These are phyloP conservation scores for Thalassaphorura encarpata DNA, from an alignment of 1,140 invertebrate genomes.

Conservation along the genomic window DNA sequence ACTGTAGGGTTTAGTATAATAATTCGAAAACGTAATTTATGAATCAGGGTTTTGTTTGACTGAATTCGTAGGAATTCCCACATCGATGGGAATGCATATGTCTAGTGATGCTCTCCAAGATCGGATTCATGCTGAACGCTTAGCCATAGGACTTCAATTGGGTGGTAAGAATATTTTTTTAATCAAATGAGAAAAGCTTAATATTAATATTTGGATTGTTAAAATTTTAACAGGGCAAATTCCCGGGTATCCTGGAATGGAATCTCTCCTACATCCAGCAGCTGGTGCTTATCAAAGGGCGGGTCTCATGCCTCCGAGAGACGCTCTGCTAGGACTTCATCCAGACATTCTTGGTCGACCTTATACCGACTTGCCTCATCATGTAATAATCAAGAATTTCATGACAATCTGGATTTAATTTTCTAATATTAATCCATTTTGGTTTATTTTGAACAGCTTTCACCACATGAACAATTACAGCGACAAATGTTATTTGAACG, in stretches of 20 bases:
- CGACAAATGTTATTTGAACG: slow-evolving; percentile 67
- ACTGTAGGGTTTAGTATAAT: too few species aligned
- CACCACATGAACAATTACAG: slow-evolving; percentile 73
- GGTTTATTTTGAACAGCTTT: slow-evolving; percentile 15
- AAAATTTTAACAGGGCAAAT: slow-evolving; percentile 27
- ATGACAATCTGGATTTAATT: neutral
- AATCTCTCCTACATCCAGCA: slow-evolving; percentile 35
- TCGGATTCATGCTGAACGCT: slow-evolving; percentile 50
- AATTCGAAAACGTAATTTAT: too few species aligned
- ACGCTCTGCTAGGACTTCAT: slow-evolving; percentile 43
- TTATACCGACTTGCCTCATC: slow-evolving; percentile 72
- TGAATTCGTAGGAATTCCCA: slow-evolving; percentile 30
- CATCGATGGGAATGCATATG: slow-evolving; percentile 27
- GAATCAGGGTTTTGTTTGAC: too few species aligned
- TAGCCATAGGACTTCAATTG: slow-evolving; percentile 62
- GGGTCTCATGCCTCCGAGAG: slow-evolving; percentile 42
- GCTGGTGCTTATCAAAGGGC: slow-evolving; percentile 52
- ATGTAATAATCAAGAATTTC: slow-evolving; percentile 41
- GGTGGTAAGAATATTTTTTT: slow-evolving; percentile 46
- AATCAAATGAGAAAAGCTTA: neutral
- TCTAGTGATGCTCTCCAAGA: slow-evolving; percentile 35
- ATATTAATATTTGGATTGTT: slow-evolving; percentile 8
- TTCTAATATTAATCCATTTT: slow-evolving; percentile 1
- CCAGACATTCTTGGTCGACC: slow-evolving; percentile 60
- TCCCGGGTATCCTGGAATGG: slow-evolving; percentile 30